Conservation (phyloP, 2,113 vertebrate genomes). For the Taxidea taxus region DNA sequence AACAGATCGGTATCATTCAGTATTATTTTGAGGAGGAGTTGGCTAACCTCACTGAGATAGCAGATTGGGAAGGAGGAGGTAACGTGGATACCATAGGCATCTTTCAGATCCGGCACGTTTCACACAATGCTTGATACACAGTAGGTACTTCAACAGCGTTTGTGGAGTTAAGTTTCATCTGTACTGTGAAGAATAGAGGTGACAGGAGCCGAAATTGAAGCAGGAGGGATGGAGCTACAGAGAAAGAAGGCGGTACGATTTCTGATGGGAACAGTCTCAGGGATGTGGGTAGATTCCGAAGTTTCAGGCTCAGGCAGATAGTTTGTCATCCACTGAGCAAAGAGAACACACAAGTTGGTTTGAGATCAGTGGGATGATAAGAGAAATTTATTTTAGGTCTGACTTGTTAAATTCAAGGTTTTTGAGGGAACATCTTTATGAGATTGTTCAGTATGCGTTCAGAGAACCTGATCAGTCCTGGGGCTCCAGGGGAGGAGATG, state of each 20-base stretch:
- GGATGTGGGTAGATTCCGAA: not conserved
- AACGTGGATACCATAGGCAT: not conserved
- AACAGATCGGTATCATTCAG: not conserved
- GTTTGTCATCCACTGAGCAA: not conserved
- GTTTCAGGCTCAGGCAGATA: not conserved
- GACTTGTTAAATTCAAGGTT: not conserved
- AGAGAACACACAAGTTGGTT: not conserved
- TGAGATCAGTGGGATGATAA: not conserved
- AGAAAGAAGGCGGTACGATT: not conserved
- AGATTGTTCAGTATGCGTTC: not conserved
- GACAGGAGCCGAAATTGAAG: not conserved
- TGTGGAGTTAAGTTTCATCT: not conserved
- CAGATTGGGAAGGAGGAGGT: not conserved
- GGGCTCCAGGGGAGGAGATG: not conserved
- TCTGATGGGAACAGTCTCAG: not conserved
- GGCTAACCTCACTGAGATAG: not conserved
- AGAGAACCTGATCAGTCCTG: not conserved
- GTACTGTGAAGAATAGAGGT: not conserved
- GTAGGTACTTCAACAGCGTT: not conserved
- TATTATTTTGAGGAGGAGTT: not conserved
- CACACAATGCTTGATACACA: not conserved
- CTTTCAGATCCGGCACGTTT: not conserved
- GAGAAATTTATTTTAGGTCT: not conserved
- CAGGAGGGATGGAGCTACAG: not conserved
- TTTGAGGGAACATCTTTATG: not conserved